These are phyloP conservation scores for Syngnathoides biaculeatus DNA, from an alignment of 2,113 vertebrate species.

Conservation along the genomic window DNA sequence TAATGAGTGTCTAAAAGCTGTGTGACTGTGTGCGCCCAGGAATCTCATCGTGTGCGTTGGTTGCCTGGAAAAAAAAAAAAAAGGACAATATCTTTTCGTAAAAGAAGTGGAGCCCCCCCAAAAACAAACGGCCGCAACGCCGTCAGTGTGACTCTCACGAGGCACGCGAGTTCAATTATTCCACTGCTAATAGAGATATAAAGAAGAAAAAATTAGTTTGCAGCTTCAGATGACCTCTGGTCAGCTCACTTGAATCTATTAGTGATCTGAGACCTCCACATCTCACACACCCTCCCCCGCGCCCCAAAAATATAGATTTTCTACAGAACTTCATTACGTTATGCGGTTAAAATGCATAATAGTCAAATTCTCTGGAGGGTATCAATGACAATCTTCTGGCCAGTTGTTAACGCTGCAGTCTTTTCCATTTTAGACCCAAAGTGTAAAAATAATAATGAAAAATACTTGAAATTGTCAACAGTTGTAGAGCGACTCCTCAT, in stretches of 20 bases:
- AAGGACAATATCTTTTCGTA: slow-evolving; percentile 44
- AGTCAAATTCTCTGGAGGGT: neutral
- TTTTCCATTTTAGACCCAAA: too few species aligned
- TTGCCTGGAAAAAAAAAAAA: slow-evolving; percentile 36
- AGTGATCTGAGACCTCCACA: neutral
- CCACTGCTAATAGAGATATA: slow-evolving; percentile 46
- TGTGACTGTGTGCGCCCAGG: slow-evolving; percentile 66
- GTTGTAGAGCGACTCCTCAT: too few species aligned
- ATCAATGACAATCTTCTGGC: too few species aligned
- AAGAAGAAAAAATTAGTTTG: slow-evolving; percentile 34
- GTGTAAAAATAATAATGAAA: too few species aligned
- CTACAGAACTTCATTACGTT: neutral
- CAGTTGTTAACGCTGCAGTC: too few species aligned
- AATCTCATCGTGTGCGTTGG: slow-evolving; percentile 71
- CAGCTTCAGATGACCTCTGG: neutral
- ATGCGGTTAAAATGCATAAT: neutral
- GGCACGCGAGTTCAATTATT: slow-evolving; percentile 46
- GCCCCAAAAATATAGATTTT: neutral
- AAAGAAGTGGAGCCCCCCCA: slow-evolving; percentile 38
- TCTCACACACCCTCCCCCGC: too few species aligned
- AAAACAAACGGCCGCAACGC: slow-evolving; percentile 7
- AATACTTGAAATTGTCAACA: too few species aligned
- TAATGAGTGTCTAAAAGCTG: slow-evolving; percentile 78
- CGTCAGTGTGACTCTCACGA: slow-evolving; percentile 29
- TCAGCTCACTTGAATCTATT: neutral